A percentile compares a stretch with the other conserved stretches of the same genome.
These are phyloP conservation scores for Pollenia labialis DNA, from an alignment of 2,888 invertebrate species.

Conservation along the genomic window DNA sequence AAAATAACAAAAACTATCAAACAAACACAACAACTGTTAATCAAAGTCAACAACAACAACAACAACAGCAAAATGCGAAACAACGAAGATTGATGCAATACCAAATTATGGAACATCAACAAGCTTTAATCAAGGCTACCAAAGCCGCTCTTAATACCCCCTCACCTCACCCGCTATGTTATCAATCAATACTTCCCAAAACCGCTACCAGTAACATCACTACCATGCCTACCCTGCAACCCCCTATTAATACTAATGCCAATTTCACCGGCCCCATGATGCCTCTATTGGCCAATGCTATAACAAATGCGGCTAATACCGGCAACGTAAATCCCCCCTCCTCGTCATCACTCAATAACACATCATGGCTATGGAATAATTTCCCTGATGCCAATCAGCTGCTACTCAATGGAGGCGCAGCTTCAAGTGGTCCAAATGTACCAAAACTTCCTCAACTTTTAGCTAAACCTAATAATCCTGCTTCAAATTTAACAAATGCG, in stretches of 20 bases:
- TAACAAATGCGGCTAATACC: slow-evolving; percentile 70
- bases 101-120: slow-evolving; percentile 79
- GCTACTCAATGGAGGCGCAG: slow-evolving; percentile 78
- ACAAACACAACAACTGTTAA: slow-evolving; percentile 26
- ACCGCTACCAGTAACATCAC: slow-evolving; percentile 60
- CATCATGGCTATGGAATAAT: slow-evolving; percentile 81
- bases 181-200: slow-evolving; percentile 74
- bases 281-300: slow-evolving; percentile 77
- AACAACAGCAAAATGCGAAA: slow-evolving; percentile 70
- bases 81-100: slow-evolving; percentile 73
- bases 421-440: slow-evolving; percentile 33
- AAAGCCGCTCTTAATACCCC: slow-evolving; percentile 57
- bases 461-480: slow-evolving; percentile 78
- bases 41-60: slow-evolving; percentile 70
- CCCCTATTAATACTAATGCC: slow-evolving; percentile 61
- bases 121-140: slow-evolving; percentile 72
- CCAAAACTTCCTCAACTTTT: slow-evolving; percentile 74
- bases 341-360: slow-evolving; percentile 64
- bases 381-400: slow-evolving; percentile 81
- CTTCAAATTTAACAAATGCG: slow-evolving; percentile 77
- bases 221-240: slow-evolving; percentile 64
- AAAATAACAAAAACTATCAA: slow-evolving; percentile 66
- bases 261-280: slow-evolving; percentile 74
- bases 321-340: slow-evolving; percentile 70
- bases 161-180: slow-evolving; percentile 60